Base-by-base conservation (phyloP, 2,113 vertebrate species). In the Ancistrus triradiatus region DNA sequence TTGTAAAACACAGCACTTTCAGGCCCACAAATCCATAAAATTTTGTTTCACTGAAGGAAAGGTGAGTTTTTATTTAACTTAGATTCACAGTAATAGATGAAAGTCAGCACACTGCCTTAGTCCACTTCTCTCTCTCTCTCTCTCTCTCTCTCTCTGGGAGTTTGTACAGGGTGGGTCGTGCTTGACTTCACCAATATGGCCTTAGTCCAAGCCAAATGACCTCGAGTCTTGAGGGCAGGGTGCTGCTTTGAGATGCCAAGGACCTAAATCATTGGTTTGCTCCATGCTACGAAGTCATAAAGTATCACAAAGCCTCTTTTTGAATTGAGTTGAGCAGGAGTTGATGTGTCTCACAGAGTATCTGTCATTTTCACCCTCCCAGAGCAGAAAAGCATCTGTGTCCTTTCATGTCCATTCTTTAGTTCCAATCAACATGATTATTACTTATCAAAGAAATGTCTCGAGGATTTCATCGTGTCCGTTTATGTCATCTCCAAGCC, bases 131-230 rank as follows among this genome's bases (percentile, higher is more conserved):
- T 42, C 31, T 57, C 51, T 48, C 46, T 47, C 63, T 52, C 57
- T 66, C 42, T 48, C 59, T 21, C 42, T 49, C 35, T 66, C 61
- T 65, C 49, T 43, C 42, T 65, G 55, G 60, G 49, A 73, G 71
- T 37, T 33, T 64, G 49, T 59, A 60, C 59, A 49, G 73, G 73
- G 73, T 68, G 73, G 61, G 66, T 68, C 69, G 46, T 46, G 48
- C 61, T 59, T 72, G 64, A 75, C 73, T 72, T 75, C 73, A 75
- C 69, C 67, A 25, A 61, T 62, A 72, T 75, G 73, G 73, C 63
- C 56, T 49, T 4, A 3, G 17, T 68, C 73, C 73, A 75, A 75
- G 50, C 44, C 69, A 75, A 75, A 72, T 43, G 55, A 25, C 40
- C 59, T 40, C 11, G 35, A 64, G 28, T 71, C 64, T 71, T 19